phyloP scores from a whole-genome alignment of 2,888 invertebrate species.

The Arctia plantaginis region DNA sequence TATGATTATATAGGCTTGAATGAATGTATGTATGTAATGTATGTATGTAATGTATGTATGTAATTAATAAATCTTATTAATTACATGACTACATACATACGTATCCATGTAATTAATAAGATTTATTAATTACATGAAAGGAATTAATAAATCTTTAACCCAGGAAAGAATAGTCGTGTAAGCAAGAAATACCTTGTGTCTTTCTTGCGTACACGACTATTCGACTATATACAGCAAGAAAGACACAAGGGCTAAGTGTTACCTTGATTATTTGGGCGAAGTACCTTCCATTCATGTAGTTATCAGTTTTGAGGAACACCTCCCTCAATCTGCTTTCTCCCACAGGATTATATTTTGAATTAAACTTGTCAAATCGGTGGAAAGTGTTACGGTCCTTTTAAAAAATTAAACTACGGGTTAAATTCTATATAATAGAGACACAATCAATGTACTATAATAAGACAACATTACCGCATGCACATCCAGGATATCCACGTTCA shows the following conservation, averaged over 20 bases:
- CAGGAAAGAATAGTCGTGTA: no score
- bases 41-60: no score
- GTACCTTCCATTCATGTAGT: conserved; percentile 97
- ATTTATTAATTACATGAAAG: no score
- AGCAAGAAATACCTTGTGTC: no score
- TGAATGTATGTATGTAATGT: no score
- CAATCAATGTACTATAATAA: background rate
- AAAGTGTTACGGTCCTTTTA: conserved; percentile 96
- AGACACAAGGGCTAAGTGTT: conserved; percentile 14
- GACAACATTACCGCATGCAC: conserved; percentile 95
- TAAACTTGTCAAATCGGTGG: conserved; percentile 99
- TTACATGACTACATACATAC: no score
- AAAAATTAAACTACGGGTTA: background rate
- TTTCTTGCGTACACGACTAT: no score
- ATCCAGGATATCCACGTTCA: conserved; percentile 99
- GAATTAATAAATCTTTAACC: no score
- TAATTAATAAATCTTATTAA: no score
- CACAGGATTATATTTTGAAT: conserved; percentile 99
- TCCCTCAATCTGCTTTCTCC: conserved; percentile 98
- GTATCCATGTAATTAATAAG: no score
- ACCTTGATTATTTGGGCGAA: conserved; percentile 98
- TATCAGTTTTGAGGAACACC: conserved; percentile 99
- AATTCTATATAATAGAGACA: no score
- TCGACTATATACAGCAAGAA: background rate
- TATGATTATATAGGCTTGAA: no score